Conservation (phyloP, 2,113 vertebrate genomes). For the Tonatia bakeri region DNA sequence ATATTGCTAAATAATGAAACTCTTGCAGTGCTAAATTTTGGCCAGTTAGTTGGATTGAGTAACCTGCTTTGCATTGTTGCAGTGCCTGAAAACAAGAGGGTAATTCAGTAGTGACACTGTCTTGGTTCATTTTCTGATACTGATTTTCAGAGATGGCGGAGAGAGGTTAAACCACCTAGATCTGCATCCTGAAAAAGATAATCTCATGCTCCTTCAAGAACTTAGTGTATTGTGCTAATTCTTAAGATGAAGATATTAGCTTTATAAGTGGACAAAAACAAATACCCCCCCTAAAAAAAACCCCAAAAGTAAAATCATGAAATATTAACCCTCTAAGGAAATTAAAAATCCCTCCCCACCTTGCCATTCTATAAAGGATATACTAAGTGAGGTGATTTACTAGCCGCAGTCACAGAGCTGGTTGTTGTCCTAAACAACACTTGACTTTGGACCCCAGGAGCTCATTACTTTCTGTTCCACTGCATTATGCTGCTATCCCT, state of each 20-base stretch:
- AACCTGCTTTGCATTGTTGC: neutral
- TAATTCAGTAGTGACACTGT: neutral
- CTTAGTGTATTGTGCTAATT: neutral
- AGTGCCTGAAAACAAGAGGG: neutral
- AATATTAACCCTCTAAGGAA: neutral
- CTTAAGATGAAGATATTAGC: neutral
- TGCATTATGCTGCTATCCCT: neutral
- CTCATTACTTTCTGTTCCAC: neutral
- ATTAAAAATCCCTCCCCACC: neutral
- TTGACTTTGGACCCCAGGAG: neutral
- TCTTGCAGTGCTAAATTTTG: neutral
- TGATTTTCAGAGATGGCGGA: neutral
- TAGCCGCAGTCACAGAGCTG: neutral
- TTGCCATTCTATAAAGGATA: neutral
- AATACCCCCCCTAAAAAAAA: neutral
- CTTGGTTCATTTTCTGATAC: neutral
- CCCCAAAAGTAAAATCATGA: neutral
- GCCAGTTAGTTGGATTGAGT: neutral
- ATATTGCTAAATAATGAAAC: slow-evolving; percentile 49
- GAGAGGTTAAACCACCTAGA: neutral
- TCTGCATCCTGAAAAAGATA: neutral
- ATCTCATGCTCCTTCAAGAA: neutral
- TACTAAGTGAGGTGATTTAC: neutral
- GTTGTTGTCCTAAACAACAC: neutral
- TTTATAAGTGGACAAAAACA: neutral